These are phyloP conservation scores for Corvus cornix DNA, from an alignment of 2,113 vertebrate genomes.

Conservation along the genomic window DNA sequence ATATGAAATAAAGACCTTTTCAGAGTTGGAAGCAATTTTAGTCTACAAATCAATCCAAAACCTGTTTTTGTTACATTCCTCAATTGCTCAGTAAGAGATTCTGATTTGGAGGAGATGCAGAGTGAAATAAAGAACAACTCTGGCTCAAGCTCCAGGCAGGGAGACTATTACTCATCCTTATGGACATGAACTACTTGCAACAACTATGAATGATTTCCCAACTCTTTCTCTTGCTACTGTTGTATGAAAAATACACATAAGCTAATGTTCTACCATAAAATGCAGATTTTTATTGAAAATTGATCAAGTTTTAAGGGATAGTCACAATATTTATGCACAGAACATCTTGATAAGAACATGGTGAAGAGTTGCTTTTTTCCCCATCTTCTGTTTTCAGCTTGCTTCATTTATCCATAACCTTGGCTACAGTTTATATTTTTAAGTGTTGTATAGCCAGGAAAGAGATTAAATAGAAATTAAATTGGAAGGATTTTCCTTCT, in stretches of 20 bases:
- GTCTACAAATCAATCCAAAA: conserved; percentile 8
- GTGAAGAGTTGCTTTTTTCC: neutral
- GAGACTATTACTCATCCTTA: neutral
- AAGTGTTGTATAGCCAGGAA: neutral
- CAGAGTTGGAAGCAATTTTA: neutral
- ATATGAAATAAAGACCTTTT: neutral
- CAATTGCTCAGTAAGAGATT: neutral
- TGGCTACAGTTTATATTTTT: neutral
- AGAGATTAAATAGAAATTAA: neutral
- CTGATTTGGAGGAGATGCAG: neutral
- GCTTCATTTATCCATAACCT: neutral
- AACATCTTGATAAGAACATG: neutral
- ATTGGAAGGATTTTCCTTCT: neutral
- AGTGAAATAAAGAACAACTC: conserved; percentile 9
- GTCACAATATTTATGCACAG: neutral
- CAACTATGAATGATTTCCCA: neutral
- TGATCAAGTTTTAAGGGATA: neutral
- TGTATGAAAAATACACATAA: neutral
- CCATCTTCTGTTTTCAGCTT: neutral
- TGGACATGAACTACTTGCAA: neutral
- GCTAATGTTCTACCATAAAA: neutral
- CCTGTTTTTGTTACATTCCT: conserved; percentile 32
- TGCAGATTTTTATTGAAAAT: neutral
- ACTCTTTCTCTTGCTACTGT: conserved; percentile 26
- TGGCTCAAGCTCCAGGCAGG: neutral